Evolutionary conservation across 2,113 vertebrate species (phyloP), one percentile per base, ranked within the genome.

Genomic region (Myotis davidii): DNA sequence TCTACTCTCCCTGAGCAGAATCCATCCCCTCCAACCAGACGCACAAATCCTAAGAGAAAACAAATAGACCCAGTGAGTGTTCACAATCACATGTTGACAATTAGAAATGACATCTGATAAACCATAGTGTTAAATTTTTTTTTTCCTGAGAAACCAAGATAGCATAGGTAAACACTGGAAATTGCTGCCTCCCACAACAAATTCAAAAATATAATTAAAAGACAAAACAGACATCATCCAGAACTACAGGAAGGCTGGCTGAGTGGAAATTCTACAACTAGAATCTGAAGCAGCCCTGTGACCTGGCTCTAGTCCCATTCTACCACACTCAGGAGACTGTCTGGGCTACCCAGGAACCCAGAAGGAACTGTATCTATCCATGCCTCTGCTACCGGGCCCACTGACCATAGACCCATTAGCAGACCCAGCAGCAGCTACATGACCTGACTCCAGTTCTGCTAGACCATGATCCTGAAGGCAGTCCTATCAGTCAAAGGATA

Each of bases 1-100:
- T 96, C 96, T 13, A 95, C 88, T 59, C 0, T 8, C 1, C 96
- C 94, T 27, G 88, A 93, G 87, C 96, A 96, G 45, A 18, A 82
- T 70, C 76, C 82, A 16, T 4, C 3, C 6, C 86, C 59, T 81
- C 72, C 72, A 91, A 0, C 39, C 56, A 96, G 72, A 17, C 0
- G 88, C n/a, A 96, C 37, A 91, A 94, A 94, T 94, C 64, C 96
- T 96, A 90, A n/a, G 69, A 32, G 25, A 79, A 39, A 64, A 39
- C 39, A 11, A 83, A 45, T 9, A 21, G 61, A 61, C 4, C 6
- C 12, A 52, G 8, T 13, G 12, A 76, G 18, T 64, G 37, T 39
- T n/a, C 27, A 64, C n/a, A 9, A 42, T 69, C 23, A 21, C 69
- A 9, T 3, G 0, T 32, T 81, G 21, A 12, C 13, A 50, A 16